Conservation (phyloP, 2,113 vertebrate species). For the Sigmodon hispidus region DNA sequence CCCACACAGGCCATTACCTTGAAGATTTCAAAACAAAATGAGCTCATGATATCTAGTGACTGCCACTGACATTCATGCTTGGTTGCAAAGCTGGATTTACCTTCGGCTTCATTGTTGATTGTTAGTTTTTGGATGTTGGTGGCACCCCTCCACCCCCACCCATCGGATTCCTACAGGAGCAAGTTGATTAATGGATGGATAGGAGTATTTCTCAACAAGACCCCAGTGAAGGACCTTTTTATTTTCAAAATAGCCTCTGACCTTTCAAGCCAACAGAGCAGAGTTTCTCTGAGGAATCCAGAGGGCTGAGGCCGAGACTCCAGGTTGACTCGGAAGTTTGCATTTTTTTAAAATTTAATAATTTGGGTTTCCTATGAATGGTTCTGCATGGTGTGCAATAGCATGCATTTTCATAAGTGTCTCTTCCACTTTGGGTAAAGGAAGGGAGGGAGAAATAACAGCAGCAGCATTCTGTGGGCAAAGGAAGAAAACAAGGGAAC, state of each 20-base stretch:
- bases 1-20: slow-evolving; percentile 74
- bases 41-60: slow-evolving; percentile 63
- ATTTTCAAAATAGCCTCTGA: slow-evolving; percentile 55
- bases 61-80: slow-evolving; percentile 18
- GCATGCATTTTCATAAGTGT: slow-evolving; percentile 77
- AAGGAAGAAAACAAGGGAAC: slow-evolving; percentile 88
- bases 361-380: slow-evolving; percentile 78
- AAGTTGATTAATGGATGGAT: not conserved
- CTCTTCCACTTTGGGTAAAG: slow-evolving; percentile 80
- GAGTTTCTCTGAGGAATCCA: not conserved
- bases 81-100: slow-evolving; percentile 10
- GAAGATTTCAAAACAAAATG: slow-evolving; percentile 75
- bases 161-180: not conserved
- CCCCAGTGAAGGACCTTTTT: slow-evolving; percentile 35
- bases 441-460: slow-evolving; percentile 79
- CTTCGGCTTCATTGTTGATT: slow-evolving; percentile 46
- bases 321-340: slow-evolving; percentile 33
- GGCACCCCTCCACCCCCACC: accelerated
- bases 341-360: slow-evolving; percentile 41
- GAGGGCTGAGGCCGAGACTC: not conserved
- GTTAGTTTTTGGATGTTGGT: not conserved
- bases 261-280: slow-evolving; percentile 21
- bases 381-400: slow-evolving; percentile 41
- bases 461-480: slow-evolving; percentile 85
- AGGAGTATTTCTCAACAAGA: not conserved